Conservation (phyloP, 2,888 invertebrate genomes). For the Syritta pipiens region DNA sequence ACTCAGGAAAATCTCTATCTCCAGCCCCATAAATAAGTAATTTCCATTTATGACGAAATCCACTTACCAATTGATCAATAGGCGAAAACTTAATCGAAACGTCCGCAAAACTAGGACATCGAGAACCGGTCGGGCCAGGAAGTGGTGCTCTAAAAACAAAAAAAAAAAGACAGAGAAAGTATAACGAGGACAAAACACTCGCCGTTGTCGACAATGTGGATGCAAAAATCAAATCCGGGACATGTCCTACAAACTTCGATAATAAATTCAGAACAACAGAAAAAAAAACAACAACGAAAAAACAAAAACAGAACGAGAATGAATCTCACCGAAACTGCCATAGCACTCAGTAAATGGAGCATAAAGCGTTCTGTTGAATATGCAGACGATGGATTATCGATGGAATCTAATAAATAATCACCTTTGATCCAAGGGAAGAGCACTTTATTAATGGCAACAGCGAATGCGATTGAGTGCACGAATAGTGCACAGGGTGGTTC, state of each 20-base stretch:
- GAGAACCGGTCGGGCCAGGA: too few relatives aligned
- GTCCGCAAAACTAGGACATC: not conserved
- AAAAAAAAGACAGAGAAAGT: not conserved
- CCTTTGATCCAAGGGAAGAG: slow-evolving; percentile 27
- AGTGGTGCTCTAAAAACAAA: too few relatives aligned
- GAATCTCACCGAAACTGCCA: not conserved
- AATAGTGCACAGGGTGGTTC: too few relatives aligned
- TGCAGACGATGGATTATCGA: slow-evolving; percentile 22
- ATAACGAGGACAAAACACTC: slow-evolving; percentile 6
- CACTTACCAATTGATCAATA: not conserved
- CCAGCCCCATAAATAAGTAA: not conserved
- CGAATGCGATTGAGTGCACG: slow-evolving; percentile 1
- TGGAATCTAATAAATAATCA: slow-evolving; percentile 34
- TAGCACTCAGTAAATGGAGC: slow-evolving; percentile 12
- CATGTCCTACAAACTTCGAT: slow-evolving; percentile 5
- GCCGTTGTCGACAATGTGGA: not conserved
- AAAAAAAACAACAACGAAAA: not conserved
- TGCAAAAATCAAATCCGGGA: not conserved
- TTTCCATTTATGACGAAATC: not conserved
- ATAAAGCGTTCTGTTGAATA: slow-evolving; percentile 17
- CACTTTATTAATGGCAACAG: slow-evolving; percentile 20
- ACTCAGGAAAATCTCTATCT: too few relatives aligned
- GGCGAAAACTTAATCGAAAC: not conserved
- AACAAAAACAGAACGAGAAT: not conserved
- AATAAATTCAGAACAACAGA: not conserved